Evolutionary conservation across 2,113 vertebrate species (phyloP).

Genomic region (Archocentrus centrarchus): DNA sequence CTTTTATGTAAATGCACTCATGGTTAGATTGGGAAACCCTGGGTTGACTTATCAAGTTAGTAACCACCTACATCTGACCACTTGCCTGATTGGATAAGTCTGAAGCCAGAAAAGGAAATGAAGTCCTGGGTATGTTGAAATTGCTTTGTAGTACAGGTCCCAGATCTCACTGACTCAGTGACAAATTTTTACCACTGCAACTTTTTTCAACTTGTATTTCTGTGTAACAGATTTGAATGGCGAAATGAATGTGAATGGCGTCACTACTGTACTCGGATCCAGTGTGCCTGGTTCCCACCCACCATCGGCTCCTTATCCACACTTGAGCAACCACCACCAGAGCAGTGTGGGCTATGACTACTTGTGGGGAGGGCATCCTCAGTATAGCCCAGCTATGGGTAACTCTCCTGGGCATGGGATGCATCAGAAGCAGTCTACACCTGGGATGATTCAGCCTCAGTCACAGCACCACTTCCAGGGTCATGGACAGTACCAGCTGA

Average conservation of each 20-base stretch:
- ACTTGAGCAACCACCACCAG: conserved; percentile 85
- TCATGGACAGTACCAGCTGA: conserved; percentile 89
- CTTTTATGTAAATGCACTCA: neutral
- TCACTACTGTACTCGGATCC: conserved; percentile 94
- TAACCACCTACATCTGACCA: neutral
- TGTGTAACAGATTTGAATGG: conserved; percentile 89
- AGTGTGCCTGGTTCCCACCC: conserved; percentile 88
- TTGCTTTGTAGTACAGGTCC: neutral
- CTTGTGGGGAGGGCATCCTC: conserved; percentile 90
- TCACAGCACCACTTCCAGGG: conserved; percentile 83
- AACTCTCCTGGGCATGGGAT: conserved; percentile 73
- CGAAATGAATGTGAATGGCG: conserved; percentile 97
- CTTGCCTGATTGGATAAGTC: neutral
- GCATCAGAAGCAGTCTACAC: conserved; percentile 87
- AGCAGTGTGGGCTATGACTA: conserved; percentile 88
- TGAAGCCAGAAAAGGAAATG: neutral
- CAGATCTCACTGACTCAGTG: neutral
- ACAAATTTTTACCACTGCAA: neutral
- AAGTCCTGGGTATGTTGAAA: neutral
- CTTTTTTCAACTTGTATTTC: neutral
- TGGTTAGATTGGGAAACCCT: neutral
- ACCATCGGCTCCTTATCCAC: conserved; percentile 83
- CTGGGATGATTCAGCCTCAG: conserved; percentile 76
- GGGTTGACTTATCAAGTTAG: neutral
- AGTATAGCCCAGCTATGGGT: conserved; percentile 82